Evolutionary conservation across 2,888 invertebrate species (phyloP).

Genomic region (Tipula unca): DNA sequence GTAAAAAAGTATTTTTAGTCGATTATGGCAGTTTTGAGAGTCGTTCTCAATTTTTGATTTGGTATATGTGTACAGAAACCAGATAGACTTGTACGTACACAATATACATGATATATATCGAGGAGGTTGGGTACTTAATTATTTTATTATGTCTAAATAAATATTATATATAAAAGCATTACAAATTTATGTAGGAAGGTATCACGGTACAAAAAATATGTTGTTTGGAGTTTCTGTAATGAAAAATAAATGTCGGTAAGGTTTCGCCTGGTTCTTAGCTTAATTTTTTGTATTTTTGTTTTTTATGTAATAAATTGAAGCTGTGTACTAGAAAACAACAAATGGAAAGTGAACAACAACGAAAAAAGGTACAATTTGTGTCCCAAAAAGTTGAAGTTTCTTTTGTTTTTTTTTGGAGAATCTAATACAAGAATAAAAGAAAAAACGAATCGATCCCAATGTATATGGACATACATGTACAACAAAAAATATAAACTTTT

Average conservation of each 20-base stretch:
- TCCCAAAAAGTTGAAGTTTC: neutral
- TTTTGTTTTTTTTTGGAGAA: neutral
- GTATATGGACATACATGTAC: no score
- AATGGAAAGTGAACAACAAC: neutral
- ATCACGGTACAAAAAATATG: neutral
- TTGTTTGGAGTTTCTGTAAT: neutral
- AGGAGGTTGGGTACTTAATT: neutral
- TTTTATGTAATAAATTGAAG: neutral
- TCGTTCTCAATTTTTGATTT: neutral
- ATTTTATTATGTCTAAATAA: neutral
- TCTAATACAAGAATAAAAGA: neutral
- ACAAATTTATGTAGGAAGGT: neutral
- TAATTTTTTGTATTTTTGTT: neutral
- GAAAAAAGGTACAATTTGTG: neutral
- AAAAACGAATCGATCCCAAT: neutral
- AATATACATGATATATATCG: no score
- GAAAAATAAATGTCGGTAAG: neutral
- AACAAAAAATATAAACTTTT: neutral
- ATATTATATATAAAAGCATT: neutral
- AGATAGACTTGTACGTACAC: neutral
- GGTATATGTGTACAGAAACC: neutral
- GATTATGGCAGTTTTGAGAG: neutral
- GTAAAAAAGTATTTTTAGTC: neutral
- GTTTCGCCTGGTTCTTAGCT: neutral
- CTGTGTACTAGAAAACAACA: neutral